Conservation (phyloP, 23 tunicate genomes). For the Ascidia mentula region DNA sequence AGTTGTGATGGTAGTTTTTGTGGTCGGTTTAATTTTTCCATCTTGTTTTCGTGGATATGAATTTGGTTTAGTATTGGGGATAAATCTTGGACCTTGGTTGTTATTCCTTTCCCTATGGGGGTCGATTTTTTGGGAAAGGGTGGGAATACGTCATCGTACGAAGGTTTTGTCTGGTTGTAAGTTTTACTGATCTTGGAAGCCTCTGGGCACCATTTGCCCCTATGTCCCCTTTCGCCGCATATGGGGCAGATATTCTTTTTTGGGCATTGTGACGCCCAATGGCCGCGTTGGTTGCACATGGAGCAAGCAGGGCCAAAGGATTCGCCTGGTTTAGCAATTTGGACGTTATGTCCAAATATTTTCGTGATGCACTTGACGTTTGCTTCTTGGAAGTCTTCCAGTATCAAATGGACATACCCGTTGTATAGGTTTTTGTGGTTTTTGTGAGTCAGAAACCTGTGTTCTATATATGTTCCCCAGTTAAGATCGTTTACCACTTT, state of each 20-base stretch:
- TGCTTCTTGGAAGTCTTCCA: background rate
- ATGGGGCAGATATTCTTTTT: background rate
- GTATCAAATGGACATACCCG: background rate
- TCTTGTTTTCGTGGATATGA: background rate
- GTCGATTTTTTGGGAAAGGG: background rate
- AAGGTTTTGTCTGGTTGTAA: too few relatives aligned
- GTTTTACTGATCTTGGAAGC: background rate
- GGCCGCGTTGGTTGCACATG: background rate
- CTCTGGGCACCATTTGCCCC: background rate
- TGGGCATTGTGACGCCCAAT: background rate
- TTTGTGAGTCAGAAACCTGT: background rate
- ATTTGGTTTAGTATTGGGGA: background rate
- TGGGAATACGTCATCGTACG: background rate
- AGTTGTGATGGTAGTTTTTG: too few relatives aligned
- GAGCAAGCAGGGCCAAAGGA: background rate
- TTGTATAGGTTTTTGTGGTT: background rate
- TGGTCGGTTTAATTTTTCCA: background rate
- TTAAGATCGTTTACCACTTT: background rate
- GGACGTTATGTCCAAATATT: background rate
- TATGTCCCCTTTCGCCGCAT: background rate
- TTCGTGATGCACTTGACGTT: background rate
- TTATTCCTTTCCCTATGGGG: background rate
- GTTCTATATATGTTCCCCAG: background rate
- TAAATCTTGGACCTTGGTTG: background rate
- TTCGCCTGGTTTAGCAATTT: background rate